These are phyloP conservation scores for Neodiprion fabricii DNA, from an alignment of 1,140 invertebrate species.

Conservation along the genomic window DNA sequence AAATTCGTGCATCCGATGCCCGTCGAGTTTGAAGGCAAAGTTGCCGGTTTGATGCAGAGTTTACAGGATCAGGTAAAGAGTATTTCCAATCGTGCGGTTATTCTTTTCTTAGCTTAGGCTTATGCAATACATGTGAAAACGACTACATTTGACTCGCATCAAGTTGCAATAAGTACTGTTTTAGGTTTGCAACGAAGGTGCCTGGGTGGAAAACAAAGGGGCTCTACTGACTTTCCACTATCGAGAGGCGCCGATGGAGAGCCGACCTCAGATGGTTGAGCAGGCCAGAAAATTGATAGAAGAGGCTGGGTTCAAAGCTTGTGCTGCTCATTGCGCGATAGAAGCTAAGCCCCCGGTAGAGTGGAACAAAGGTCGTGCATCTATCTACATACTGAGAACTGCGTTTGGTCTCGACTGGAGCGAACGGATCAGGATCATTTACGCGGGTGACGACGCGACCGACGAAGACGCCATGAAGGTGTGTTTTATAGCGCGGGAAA, in stretches of 20 bases:
- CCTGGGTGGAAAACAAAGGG: conserved; percentile 93
- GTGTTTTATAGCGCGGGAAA: conserved; percentile 38
- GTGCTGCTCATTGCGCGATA: conserved; percentile 80
- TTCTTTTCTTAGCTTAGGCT: not conserved
- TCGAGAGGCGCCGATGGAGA: conserved; percentile 77
- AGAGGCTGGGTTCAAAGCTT: conserved; percentile 77
- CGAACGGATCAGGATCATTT: conserved; percentile 88
- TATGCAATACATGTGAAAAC: not conserved
- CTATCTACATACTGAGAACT: conserved; percentile 87
- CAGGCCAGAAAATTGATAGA: conserved; percentile 76
- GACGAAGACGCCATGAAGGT: conserved; percentile 93
- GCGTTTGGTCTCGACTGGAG: conserved; percentile 91
- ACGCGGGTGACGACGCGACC: conserved; percentile 87
- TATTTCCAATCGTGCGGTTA: not conserved
- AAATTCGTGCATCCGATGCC: conserved; percentile 92
- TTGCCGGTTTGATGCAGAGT: conserved; percentile 77
- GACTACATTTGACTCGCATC: too few species aligned
- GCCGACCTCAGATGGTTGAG: conserved; percentile 70
- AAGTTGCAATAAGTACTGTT: not conserved
- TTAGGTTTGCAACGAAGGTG: conserved; percentile 82
- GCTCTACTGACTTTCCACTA: conserved; percentile 88
- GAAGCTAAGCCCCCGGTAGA: conserved; percentile 88
- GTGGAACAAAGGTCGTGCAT: conserved; percentile 91
- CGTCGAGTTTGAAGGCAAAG: conserved; percentile 82
- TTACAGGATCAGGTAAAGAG: conserved; percentile 78